Evolutionary conservation across 64 coral and sea anemone genomes (phyloP), one percentile per base, ranked within the genome.

Genomic region (Porites lutea): DNA sequence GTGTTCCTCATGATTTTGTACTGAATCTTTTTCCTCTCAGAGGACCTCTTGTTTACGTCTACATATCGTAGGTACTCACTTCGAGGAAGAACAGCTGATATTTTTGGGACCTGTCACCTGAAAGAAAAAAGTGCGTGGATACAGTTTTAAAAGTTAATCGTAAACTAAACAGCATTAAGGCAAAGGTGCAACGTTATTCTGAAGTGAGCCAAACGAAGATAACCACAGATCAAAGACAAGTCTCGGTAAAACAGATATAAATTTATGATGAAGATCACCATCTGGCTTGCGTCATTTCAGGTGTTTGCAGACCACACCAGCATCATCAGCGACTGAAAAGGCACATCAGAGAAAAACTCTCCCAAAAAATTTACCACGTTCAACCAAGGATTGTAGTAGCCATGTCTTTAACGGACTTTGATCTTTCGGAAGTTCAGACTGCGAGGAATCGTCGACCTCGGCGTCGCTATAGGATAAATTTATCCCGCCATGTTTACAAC

Each of bases 401-500:
- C 3, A 81, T 81, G 4, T 12, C 59, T 16, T 68, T 84, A 63
- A 52, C 3, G 3, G 62, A 69, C 69, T 84, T 18, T 52, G 81
- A 68, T 52, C 9, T 52, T 19, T 69, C 18, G 14, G 63, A 84
- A 52, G 13, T 23, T 21, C 81, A 66, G 46, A 45, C 81, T 50
- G 9, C n/a, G 11, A 67, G 45, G 20, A 84, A 48, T 48, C 47
- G 81, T 52, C 81, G 62, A 48, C 44, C 20, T 27, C 54, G 48
- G 16, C 64, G 62, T 13, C 81, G 81, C 0, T 84, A 84, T 61
- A 67, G 62, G 13, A 93, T 93, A 6, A 87, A 75, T 22, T 20
- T 93, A 6, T 93, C 91, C 8, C 78, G 91, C 14, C 83, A 76
- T 78, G 91, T 87, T 9, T 93, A 63, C 73, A 87, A 93, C 27